phyloP scores from a whole-genome alignment of 1,140 invertebrate genomes.

The Drosophila chauvacae region DNA sequence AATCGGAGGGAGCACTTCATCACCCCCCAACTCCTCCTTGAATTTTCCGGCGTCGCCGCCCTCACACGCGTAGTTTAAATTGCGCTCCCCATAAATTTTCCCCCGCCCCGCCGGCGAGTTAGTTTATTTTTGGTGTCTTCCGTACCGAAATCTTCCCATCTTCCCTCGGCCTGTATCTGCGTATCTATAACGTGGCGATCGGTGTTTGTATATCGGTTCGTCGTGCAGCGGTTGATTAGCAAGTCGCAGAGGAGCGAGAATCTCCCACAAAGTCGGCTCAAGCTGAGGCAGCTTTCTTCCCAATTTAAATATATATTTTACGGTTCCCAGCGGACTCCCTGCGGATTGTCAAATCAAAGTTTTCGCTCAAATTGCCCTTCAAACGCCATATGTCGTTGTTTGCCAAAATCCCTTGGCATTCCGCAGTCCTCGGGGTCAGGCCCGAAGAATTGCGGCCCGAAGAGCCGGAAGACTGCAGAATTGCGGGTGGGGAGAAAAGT shows the following conservation, averaged over 20 bases:
- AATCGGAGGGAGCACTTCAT: slow-evolving; percentile 73
- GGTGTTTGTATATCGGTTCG: slow-evolving; percentile 66
- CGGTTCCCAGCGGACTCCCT: slow-evolving; percentile 13
- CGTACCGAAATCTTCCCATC: slow-evolving; percentile 26
- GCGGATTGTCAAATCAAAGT: slow-evolving; percentile 11
- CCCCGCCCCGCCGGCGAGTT: slow-evolving; percentile 20
- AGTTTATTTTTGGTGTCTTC: slow-evolving; percentile 54
- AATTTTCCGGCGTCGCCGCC: slow-evolving; percentile 17
- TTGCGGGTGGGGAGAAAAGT: slow-evolving; percentile 20
- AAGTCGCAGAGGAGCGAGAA: slow-evolving; percentile 20
- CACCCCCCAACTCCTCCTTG: slow-evolving; percentile 25
- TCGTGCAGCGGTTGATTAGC: slow-evolving; percentile 75
- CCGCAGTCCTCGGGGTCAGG: slow-evolving; percentile 8
- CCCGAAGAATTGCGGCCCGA: slow-evolving; percentile 12
- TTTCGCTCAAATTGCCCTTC: slow-evolving; percentile 10
- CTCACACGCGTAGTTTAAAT: slow-evolving; percentile 82
- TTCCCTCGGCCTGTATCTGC: neutral
- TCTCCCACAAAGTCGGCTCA: slow-evolving; percentile 47
- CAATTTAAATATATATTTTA: slow-evolving; percentile 5
- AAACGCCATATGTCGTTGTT: slow-evolving; percentile 36
- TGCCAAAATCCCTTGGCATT: slow-evolving; percentile 13
- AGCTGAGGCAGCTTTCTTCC: neutral
- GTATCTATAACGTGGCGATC: slow-evolving; percentile 7
- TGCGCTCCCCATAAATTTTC: slow-evolving; percentile 75
- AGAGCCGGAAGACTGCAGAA: slow-evolving; percentile 28